A percentile compares a stretch with the other conserved stretches of the same genome.
phyloP scores from a whole-genome alignment of 2,888 invertebrate species.

The Apodemia hepburni region DNA sequence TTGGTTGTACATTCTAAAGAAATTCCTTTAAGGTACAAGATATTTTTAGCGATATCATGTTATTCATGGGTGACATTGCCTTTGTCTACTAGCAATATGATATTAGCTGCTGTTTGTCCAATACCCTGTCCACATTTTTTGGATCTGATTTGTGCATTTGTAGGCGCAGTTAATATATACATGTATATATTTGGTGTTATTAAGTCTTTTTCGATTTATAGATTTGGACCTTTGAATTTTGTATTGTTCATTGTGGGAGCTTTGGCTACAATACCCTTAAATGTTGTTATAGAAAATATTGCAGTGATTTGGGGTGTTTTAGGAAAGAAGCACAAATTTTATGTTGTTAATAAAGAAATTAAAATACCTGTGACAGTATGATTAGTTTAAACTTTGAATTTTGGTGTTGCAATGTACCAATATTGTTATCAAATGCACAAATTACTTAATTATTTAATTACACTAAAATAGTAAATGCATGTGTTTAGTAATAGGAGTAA shows the following conservation, averaged over 20 bases:
- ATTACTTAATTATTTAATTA: constrained; percentile 43
- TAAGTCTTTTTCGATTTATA: constrained; percentile 94
- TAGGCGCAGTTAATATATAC: constrained; percentile 96
- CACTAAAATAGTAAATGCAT: constrained; percentile 35
- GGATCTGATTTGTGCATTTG: constrained; percentile 93
- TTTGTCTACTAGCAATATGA: constrained; percentile 92
- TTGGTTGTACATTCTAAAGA: constrained; percentile 92
- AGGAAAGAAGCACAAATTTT: constrained; percentile 97
- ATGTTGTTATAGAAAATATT: constrained; percentile 95
- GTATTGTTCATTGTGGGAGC: constrained; percentile 91
- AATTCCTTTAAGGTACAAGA: constrained; percentile 89
- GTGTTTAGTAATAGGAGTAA: constrained; percentile 37
- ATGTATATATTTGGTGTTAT: constrained; percentile 99
- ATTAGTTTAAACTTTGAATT: constrained; percentile 41
- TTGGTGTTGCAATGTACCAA: constrained; percentile 37
- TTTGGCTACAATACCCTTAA: constrained; percentile 94
- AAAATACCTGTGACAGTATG: constrained; percentile 84
- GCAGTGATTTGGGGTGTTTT: constrained; percentile 97
- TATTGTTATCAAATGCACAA: constrained; percentile 56
- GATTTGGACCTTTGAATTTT: constrained; percentile 90
- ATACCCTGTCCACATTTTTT: constrained; percentile 91
- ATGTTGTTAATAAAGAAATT: constrained; percentile 96
- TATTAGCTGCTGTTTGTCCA: constrained; percentile 91
- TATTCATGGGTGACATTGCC: constrained; percentile 98
- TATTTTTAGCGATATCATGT: constrained; percentile 91